Evolutionary conservation across 2,797 vertebrate species (phyloP).

Genomic region (Leptoclinus maculatus): DNA sequence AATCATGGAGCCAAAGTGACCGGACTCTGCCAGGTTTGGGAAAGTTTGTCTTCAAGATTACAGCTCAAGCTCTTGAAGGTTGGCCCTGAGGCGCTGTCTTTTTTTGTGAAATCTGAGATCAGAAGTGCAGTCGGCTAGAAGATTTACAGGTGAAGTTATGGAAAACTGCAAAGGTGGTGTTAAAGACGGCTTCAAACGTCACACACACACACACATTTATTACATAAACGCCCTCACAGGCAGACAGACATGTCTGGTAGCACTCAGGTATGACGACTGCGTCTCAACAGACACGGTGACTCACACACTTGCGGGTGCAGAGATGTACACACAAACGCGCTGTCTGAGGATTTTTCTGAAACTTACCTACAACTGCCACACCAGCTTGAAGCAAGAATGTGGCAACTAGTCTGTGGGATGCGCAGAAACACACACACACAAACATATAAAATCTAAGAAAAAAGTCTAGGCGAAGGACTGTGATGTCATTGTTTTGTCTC

Average conservation of each 20-base stretch:
- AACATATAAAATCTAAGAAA: background rate
- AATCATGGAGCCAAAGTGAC: conserved; percentile 27
- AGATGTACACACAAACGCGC: conserved; percentile 51
- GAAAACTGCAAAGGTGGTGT: conserved; percentile 53
- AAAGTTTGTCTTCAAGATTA: conserved; percentile 34
- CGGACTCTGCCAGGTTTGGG: background rate
- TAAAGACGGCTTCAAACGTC: conserved; percentile 41
- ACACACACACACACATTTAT: conserved; percentile 34
- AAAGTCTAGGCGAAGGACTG: background rate
- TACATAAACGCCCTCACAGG: conserved; percentile 38
- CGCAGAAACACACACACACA: conserved; percentile 16
- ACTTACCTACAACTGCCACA: conserved; percentile 35
- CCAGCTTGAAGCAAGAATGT: conserved; percentile 52
- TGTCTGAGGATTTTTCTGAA: conserved; percentile 35
- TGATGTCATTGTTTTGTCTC: background rate
- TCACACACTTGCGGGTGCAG: conserved; percentile 67
- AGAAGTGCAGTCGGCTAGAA: conserved; percentile 1
- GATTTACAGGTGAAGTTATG: conserved; percentile 58
- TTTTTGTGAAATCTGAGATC: conserved; percentile 43
- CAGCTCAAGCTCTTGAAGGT: background rate
- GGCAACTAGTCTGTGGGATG: conserved; percentile 34
- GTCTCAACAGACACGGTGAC: conserved; percentile 72
- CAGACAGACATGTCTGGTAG: conserved; percentile 76
- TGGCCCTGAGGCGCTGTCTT: conserved; percentile 22
- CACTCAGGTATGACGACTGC: conserved; percentile 74